phyloP scores from a whole-genome alignment of 37 sponge, comb jelly and placozoan genomes.

The Petrosia ficiformis region DNA sequence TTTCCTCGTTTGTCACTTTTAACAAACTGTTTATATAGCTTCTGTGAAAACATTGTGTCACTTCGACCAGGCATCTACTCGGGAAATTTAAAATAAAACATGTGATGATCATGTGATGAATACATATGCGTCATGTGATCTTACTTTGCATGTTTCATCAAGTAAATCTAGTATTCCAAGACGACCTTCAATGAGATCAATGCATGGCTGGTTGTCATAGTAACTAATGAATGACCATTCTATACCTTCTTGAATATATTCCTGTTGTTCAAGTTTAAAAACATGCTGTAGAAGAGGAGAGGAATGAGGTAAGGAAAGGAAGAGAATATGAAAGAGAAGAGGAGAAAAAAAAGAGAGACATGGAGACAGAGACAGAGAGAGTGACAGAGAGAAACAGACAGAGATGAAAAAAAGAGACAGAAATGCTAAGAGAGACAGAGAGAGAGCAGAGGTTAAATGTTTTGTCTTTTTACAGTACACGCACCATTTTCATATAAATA shows the following conservation, averaged over 20 bases:
- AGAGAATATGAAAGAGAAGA: background rate
- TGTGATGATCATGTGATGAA: background rate
- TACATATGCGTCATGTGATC: background rate
- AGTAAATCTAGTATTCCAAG: constrained; percentile 83
- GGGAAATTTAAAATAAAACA: background rate
- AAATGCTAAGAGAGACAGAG: too few species aligned
- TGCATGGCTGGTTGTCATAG: constrained; percentile 91
- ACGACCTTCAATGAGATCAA: constrained; percentile 81
- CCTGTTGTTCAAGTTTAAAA: constrained; percentile 92
- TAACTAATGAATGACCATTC: constrained; percentile 94
- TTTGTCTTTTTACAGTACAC: too few species aligned
- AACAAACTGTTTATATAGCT: constrained; percentile 65
- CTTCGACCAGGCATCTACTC: constrained; percentile 70
- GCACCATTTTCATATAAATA: too few species aligned
- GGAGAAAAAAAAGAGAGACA: background rate
- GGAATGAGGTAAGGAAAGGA: background rate
- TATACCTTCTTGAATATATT: constrained; percentile 84
- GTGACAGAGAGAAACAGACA: background rate
- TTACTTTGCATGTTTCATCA: constrained; percentile 91
- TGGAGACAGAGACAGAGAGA: background rate
- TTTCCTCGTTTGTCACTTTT: too few species aligned
- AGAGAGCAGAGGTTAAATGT: too few species aligned
- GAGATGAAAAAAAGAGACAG: too few species aligned
- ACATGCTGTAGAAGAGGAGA: constrained; percentile 64
- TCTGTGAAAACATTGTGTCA: constrained; percentile 75